These are phyloP conservation scores for Epiblema foenella DNA, from an alignment of 2,888 invertebrate species.

Conservation along the genomic window DNA sequence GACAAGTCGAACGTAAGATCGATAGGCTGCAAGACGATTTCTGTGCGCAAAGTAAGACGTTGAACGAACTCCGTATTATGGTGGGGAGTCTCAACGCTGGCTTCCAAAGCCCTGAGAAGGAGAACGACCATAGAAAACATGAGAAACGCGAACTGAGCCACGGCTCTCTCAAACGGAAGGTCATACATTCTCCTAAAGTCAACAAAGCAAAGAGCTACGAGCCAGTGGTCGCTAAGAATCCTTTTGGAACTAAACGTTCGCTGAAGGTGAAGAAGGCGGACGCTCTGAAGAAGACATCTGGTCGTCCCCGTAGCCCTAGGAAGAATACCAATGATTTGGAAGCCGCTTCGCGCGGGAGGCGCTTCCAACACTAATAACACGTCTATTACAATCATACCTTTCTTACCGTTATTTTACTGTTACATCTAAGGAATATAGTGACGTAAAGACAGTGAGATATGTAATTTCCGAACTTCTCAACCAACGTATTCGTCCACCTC, in stretches of 20 bases:
- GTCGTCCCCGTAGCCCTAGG: neutral
- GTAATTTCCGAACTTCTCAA: neutral
- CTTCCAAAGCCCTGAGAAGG: neutral
- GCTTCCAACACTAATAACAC: neutral
- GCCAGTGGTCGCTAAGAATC: neutral
- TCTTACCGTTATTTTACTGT: neutral
- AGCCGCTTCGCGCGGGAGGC: neutral
- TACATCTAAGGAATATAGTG: neutral
- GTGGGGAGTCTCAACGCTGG: neutral
- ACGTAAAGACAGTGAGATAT: neutral
- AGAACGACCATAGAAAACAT: neutral
- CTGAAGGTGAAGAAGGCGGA: conserved; percentile 11
- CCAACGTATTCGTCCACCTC: no score
- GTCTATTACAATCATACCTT: neutral
- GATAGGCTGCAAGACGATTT: conserved; percentile 31
- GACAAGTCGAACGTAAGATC: conserved; percentile 23
- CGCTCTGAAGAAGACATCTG: neutral
- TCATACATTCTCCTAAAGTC: neutral
- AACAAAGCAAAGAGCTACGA: conserved; percentile 23
- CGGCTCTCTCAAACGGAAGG: conserved; percentile 1
- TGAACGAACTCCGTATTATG: conserved; percentile 23
- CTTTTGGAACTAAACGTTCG: neutral
- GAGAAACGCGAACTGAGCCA: neutral
- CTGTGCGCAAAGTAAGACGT: conserved; percentile 1
- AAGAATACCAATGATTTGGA: conserved; percentile 3